Evolutionary conservation across 2,113 vertebrate genomes (phyloP).

Genomic region (Puntigrus tetrazona): DNA sequence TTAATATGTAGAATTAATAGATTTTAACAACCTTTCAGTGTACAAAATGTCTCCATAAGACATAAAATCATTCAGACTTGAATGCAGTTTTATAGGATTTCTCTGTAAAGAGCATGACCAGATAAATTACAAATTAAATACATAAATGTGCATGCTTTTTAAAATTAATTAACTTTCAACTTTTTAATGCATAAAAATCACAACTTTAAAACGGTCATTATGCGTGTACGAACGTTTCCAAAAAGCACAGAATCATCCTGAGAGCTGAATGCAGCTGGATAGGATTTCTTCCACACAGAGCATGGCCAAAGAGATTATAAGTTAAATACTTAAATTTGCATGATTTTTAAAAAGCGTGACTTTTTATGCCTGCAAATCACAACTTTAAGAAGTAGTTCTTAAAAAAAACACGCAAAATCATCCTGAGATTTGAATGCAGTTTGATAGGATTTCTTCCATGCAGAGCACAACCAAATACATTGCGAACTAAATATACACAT

Average conservation of each 20-base stretch:
- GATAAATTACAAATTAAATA: neutral
- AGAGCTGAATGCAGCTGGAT: neutral
- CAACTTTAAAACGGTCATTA: neutral
- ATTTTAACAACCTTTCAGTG: neutral
- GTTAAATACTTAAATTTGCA: neutral
- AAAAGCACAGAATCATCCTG: neutral
- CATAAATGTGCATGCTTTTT: neutral
- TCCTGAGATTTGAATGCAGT: no score
- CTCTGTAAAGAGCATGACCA: neutral
- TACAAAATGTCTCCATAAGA: neutral
- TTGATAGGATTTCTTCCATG: neutral
- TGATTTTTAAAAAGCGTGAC: neutral
- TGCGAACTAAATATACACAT: neutral
- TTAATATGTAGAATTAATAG: neutral
- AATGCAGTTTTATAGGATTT: neutral
- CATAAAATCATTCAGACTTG: neutral
- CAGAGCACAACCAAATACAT: neutral
- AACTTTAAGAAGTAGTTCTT: neutral
- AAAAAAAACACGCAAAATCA: no score
- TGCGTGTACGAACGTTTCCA: neutral
- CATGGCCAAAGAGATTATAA: neutral
- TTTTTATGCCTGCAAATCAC: neutral
- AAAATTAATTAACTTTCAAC: no score
- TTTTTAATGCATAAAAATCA: neutral
- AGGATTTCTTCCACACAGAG: neutral